Conservation (phyloP, 2,888 invertebrate species). For the Sphaeridia pumilis region DNA sequence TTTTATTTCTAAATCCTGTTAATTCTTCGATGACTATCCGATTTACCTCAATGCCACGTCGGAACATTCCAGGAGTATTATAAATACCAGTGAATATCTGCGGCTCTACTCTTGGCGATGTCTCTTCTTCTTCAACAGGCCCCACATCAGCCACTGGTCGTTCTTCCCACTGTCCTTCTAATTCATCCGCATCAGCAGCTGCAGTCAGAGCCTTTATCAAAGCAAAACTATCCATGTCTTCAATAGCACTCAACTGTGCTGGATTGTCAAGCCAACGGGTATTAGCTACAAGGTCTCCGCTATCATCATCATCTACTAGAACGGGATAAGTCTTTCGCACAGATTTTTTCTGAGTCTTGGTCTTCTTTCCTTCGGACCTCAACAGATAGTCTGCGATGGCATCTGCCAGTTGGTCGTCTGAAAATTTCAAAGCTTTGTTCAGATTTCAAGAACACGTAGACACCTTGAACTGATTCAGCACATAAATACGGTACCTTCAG, state of each 20-base stretch:
- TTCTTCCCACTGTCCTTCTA: not conserved
- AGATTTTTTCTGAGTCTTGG: no score
- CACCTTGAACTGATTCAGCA: no score
- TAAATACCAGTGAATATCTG: conserved; percentile 40
- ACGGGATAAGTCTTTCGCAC: no score
- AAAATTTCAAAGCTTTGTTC: not conserved
- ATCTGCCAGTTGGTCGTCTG: not conserved
- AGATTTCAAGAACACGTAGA: no score
- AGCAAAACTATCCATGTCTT: not conserved
- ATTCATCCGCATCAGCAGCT: not conserved
- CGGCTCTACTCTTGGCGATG: no score
- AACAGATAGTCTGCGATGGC: not conserved
- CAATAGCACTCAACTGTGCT: not conserved
- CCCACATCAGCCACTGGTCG: conserved; percentile 3
- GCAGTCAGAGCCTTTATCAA: conserved; percentile 5
- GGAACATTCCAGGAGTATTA: conserved; percentile 44
- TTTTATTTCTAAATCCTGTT: no score
- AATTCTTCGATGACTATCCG: not conserved
- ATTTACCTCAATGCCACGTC: conserved; percentile 41
- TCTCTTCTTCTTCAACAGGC: not conserved
- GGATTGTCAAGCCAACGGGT: not conserved
- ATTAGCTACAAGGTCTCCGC: not conserved
- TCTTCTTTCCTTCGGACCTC: not conserved
- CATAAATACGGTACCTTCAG: not conserved
- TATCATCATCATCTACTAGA: no score